A percentile compares a stretch with the other conserved stretches of the same genome.
phyloP scores from a whole-genome alignment of 2,888 invertebrate species.

The Yponomeuta evonymella region DNA sequence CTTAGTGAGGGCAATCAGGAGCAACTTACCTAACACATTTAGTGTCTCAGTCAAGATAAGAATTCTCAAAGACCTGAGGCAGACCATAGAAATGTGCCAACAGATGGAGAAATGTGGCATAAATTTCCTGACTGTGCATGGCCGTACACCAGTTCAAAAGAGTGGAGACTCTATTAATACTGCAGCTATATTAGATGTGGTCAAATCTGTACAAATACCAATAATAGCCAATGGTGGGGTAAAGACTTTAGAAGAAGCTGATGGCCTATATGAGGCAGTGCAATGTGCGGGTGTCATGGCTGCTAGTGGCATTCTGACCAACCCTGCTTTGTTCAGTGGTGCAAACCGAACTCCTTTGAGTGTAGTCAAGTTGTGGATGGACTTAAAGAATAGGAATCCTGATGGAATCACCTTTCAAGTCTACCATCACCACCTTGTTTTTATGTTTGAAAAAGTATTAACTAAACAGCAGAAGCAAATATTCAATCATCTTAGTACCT shows the following conservation, averaged over 20 bases:
- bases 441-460: conserved; percentile 93
- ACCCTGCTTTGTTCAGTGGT: conserved; percentile 93
- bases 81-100: conserved; percentile 87
- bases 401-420: conserved; percentile 85
- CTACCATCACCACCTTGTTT: conserved; percentile 97
- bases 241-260: conserved; percentile 82
- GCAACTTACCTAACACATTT: conserved; percentile 82
- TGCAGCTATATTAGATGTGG: conserved; percentile 82
- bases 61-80: conserved; percentile 80
- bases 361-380: conserved; percentile 90
- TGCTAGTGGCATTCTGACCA: conserved; percentile 91
- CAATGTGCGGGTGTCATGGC: conserved; percentile 93
- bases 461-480: conserved; percentile 81
- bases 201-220: conserved; percentile 84
- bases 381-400: conserved; percentile 77
- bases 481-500: conserved; percentile 86
- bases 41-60: conserved; percentile 96
- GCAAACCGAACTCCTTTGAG: conserved; percentile 79
- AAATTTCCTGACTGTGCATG: conserved; percentile 93
- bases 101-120: conserved; percentile 90
- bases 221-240: conserved; percentile 96
- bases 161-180: conserved; percentile 83
- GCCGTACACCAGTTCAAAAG: conserved; percentile 89
- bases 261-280: conserved; percentile 78
- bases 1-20: conserved; percentile 85